Evolutionary conservation across 1,140 invertebrate genomes (phyloP).

Genomic region (Heliconius nattereri): DNA sequence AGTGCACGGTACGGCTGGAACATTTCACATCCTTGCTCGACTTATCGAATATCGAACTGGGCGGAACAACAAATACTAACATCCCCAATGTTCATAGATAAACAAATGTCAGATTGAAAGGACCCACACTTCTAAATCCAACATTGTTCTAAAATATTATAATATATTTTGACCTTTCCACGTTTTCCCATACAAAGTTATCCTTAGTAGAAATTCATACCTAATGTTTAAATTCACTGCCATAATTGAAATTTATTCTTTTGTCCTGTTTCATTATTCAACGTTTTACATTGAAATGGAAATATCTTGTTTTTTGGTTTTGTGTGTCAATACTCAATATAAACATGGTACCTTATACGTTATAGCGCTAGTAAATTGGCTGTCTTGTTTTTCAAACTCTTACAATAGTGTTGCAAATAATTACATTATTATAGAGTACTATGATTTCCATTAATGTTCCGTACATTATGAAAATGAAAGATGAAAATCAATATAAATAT

Average conservation of each 20-base stretch:
- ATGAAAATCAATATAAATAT: too few relatives aligned
- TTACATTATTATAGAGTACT: too few relatives aligned
- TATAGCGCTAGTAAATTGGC: not conserved
- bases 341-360: not conserved
- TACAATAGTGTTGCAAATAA: not conserved
- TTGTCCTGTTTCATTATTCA: constrained; percentile 30
- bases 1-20: constrained; percentile 2
- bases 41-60: not conserved
- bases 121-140: constrained; percentile 2
- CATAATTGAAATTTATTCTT: constrained; percentile 29
- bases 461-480: too few relatives aligned
- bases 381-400: not conserved
- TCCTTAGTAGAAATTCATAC: constrained; percentile 30
- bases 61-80: not conserved
- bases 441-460: too few relatives aligned
- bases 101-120: constrained; percentile 1
- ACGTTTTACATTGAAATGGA: constrained; percentile 13
- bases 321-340: constrained; percentile 5
- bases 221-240: constrained; percentile 30
- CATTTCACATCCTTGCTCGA: constrained; percentile 10
- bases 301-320: constrained; percentile 9
- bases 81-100: not conserved
- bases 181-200: constrained; percentile 22
- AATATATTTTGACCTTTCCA: constrained; percentile 34
- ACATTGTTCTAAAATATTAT: constrained; percentile 12